Base-by-base conservation (phyloP, 2,113 vertebrate species). In the Paedocypris sp. region DNA sequence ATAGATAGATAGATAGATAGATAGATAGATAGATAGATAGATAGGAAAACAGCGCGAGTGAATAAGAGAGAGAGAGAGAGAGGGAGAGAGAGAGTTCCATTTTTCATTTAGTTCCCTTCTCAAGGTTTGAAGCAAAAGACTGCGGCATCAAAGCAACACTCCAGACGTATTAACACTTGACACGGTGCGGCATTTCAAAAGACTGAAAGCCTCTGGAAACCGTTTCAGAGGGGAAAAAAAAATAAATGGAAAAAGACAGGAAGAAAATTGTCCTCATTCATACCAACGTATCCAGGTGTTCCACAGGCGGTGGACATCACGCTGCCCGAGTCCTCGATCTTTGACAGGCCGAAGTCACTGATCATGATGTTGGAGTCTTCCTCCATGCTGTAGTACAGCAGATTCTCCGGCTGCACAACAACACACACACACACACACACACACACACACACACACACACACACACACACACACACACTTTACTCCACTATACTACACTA, bases 351-450 rank as follows among this genome's bases (percentile, higher is more conserved):
- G 0, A 92, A 92, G 75, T 92, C 90, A 0, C 89, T 91, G 72
- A 91, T 91, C 90, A 92, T 92, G 68, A 91, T 92, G 72, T 90
- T 90, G 39, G 90, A 91, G 70, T 92, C 89, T 62, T 90, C 87
- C 0, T 92, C 89, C 78, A 89, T 77, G 68, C 88, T 91, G 70
- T 88, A 89, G 65, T 92, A 92, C 3, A 91, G 78, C 72, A 91
- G 82, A 70, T 92, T 92, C 79, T 92, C 90, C 3, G 90, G 90
- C 89, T 91, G 57, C 2, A 56, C n/a, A 62, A 19, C 22, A 16
- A 26, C 5, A 26, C 5, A 36, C n/a, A n/a, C n/a, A n/a, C n/a
- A n/a, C n/a, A n/a, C n/a, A n/a, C n/a, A n/a, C n/a, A n/a, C n/a
- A n/a, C n/a, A n/a, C n/a, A n/a, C n/a, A n/a, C n/a, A n/a, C n/a